Evolutionary conservation across 1,140 invertebrate species (phyloP), one percentile per base, ranked within the genome.

Genomic region (Orchestia grillus): DNA sequence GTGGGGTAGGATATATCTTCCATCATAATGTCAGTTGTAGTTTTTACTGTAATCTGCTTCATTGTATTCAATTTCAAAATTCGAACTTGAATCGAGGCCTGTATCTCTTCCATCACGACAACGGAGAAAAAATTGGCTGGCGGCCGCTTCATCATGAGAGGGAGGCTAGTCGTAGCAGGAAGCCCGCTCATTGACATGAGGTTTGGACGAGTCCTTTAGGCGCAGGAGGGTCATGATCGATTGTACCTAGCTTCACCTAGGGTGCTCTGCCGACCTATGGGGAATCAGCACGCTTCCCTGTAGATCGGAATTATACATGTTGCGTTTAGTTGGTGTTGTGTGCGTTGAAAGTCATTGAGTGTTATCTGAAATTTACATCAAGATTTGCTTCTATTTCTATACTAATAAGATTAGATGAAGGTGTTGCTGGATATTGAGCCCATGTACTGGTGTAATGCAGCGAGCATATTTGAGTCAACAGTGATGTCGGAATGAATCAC

Each of bases 31-130:
- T 77, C 62, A 36, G 62, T 15, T 23, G 62, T 44, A 94, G 44
- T 94, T 94, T 94, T 94, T 47, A 45, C 43, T n/a, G 19, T 45
- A 94, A 44, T n/a, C 44, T n/a, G 44, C 44, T 0, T 94, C 44
- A 45, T 94, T 94, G 92, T 94, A 94, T 94, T 94, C 92, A 47
- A 40, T 94, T 94, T 94, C 92, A 47, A 45, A 94, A 94, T 94
- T 94, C 44, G 36, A 44, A 94, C 92, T 44, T 94, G 92, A 94
- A 94, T 94, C 92, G 44, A 42, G 43, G 8, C 92, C 44, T 40
- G 92, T 94, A 94, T 94, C 92, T 94, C 92, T 94, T 94, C 92
- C 92, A 94, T 94, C 92, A 94, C 92, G 92, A 47, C 43, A 4
- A 40, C 44, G 44, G 8, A 94, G 92, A 94, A 94, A 94, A 94